These are phyloP conservation scores for Lycocerus yunnanus DNA, from an alignment of 2,888 invertebrate genomes.

Conservation along the genomic window DNA sequence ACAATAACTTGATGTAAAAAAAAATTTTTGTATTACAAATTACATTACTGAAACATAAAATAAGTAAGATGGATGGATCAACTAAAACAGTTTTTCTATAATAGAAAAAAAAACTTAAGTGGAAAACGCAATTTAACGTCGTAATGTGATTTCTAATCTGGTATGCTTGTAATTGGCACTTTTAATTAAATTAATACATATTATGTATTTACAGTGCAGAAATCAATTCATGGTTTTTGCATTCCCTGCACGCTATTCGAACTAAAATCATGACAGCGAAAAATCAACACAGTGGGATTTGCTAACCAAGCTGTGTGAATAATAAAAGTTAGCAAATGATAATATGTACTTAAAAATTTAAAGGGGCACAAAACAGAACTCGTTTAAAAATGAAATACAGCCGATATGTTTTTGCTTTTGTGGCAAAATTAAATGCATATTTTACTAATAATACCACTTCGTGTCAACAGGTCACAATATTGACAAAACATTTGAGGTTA, in stretches of 20 bases:
- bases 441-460: no score
- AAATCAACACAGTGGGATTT: not conserved
- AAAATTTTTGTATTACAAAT: not conserved
- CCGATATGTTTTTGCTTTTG: no score
- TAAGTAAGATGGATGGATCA: not conserved
- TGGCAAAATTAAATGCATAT: no score
- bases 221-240: not conserved
- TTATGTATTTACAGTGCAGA: not conserved
- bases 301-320: not conserved
- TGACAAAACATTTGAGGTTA: no score
- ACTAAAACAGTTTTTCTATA: not conserved
- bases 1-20: not conserved
- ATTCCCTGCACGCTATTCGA: not conserved
- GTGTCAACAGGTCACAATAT: no score
- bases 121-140: not conserved
- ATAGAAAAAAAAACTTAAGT: not conserved
- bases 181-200: not conserved
- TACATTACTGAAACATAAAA: not conserved
- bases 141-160: not conserved
- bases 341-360: no score
- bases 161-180: not conserved
- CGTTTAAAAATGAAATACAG: no score
- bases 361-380: no score
- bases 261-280: not conserved
- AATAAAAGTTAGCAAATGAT: no score